phyloP scores from a whole-genome alignment of 2,797 vertebrate species.

The Lithobates pipiens region DNA sequence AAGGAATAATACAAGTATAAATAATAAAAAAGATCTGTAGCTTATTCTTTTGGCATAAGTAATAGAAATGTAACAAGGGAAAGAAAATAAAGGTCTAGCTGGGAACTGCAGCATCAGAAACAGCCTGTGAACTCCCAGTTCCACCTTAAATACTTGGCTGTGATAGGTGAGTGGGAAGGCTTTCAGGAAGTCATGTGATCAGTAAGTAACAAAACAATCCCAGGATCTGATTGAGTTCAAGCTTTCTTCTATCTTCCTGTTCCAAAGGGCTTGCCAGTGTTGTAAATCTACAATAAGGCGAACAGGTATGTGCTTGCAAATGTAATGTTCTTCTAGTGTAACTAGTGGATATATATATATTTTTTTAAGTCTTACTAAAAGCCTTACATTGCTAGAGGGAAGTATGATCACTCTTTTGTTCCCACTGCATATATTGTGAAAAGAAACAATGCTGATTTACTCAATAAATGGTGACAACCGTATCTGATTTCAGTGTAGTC shows the following conservation, averaged over 20 bases:
- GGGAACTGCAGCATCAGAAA: background rate
- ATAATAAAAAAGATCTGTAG: background rate
- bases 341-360: background rate
- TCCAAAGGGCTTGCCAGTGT: conserved; percentile 4
- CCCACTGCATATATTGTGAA: background rate
- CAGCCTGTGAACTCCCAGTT: conserved; percentile 6
- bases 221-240: background rate
- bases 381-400: background rate
- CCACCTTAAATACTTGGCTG: conserved; percentile 34
- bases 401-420: background rate
- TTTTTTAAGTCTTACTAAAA: too few relatives aligned
- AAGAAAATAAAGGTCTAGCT: background rate
- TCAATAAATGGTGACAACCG: background rate
- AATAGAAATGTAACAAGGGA: background rate
- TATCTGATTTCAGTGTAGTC: background rate
- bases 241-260: background rate
- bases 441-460: background rate
- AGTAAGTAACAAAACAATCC: conserved; percentile 38
- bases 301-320: background rate
- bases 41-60: background rate
- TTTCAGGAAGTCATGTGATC: conserved; percentile 49
- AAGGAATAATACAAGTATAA: background rate
- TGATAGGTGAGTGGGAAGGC: conserved; percentile 22
- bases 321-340: background rate
- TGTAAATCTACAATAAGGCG: background rate